Conservation (phyloP, 2,888 invertebrate species). For the Timandra comae region DNA sequence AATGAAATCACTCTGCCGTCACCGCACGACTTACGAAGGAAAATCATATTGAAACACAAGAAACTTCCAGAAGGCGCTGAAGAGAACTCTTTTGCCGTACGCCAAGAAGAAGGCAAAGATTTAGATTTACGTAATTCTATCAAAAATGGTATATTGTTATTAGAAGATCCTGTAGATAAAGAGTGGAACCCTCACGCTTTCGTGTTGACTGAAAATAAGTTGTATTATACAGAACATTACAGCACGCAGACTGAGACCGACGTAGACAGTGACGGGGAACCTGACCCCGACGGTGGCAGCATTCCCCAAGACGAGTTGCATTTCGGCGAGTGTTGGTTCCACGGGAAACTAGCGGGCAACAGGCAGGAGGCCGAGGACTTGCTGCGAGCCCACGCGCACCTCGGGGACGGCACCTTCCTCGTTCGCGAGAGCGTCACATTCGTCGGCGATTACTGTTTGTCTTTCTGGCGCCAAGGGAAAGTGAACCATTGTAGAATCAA, state of each 20-base stretch:
- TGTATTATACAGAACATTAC: conserved; percentile 89
- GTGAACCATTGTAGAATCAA: conserved; percentile 96
- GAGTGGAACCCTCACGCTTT: conserved; percentile 97
- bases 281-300: conserved; percentile 76
- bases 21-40: conserved; percentile 85
- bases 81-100: conserved; percentile 78
- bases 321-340: conserved; percentile 96
- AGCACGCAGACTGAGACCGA: conserved; percentile 69
- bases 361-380: conserved; percentile 88
- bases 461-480: conserved; percentile 93
- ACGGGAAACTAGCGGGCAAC: conserved; percentile 89
- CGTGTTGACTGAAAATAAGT: conserved; percentile 90
- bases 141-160: conserved; percentile 91
- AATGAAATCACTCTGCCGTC: conserved; percentile 89
- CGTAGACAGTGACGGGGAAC: conserved; percentile 78
- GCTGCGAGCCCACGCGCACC: conserved; percentile 83
- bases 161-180: conserved; percentile 92
- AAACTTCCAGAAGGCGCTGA: conserved; percentile 94
- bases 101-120: conserved; percentile 80
- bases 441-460: conserved; percentile 96
- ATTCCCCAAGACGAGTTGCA: conserved; percentile 92
- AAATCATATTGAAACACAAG: conserved; percentile 92
- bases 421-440: conserved; percentile 97
- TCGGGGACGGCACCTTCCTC: conserved; percentile 94
- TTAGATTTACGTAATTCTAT: conserved; percentile 88